Conservation (phyloP, 2,113 vertebrate species). For the Peromyscus californicus region DNA sequence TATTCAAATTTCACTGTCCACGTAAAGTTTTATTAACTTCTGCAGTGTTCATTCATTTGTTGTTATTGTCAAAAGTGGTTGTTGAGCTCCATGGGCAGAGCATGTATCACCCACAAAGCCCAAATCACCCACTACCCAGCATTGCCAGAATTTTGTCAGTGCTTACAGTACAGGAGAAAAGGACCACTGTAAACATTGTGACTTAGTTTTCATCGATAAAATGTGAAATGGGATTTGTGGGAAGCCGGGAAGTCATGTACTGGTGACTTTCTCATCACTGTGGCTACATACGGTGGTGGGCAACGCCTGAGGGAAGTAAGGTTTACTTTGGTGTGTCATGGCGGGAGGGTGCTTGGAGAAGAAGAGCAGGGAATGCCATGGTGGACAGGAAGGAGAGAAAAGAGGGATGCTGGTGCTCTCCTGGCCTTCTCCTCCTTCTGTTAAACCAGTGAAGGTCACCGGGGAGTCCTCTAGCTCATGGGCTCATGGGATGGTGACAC, state of each 20-base stretch:
- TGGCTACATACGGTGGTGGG: neutral
- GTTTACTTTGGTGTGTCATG: neutral
- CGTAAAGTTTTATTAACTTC: slow-evolving; percentile 34
- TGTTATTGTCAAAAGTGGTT: fast-evolving
- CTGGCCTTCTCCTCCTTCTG: neutral
- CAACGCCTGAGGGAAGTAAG: neutral
- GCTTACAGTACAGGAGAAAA: neutral
- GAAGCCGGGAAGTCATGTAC: neutral
- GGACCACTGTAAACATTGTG: no score
- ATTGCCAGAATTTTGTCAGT: fast-evolving
- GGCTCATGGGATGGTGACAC: neutral
- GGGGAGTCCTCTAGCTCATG: neutral
- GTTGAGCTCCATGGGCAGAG: fast-evolving
- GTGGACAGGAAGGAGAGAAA: neutral
- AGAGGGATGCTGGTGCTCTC: neutral
- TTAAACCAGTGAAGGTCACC: neutral
- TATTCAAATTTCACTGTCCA: neutral
- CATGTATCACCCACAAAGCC: neutral
- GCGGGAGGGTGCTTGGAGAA: neutral
- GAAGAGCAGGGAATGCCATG: neutral
- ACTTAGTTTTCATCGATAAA: neutral
- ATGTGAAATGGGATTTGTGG: neutral
- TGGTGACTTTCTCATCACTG: neutral
- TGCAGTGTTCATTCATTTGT: neutral
- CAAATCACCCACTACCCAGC: neutral